A percentile compares a stretch with the other conserved stretches of the same genome.
These are phyloP conservation scores for Nemotelus nigrinus DNA, from an alignment of 2,888 invertebrate genomes.

Conservation along the genomic window DNA sequence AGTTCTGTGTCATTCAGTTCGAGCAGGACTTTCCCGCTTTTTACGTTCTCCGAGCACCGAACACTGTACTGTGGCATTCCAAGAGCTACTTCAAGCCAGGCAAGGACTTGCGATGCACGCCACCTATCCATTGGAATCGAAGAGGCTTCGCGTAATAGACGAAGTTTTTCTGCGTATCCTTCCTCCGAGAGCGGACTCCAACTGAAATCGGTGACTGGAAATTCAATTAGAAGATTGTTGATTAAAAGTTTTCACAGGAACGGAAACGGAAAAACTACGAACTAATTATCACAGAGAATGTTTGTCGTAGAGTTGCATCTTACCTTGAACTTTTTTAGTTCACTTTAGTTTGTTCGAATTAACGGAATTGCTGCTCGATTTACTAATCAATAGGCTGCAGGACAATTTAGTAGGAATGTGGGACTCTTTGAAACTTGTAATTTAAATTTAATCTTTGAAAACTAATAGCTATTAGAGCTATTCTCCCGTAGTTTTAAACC, in stretches of 20 bases:
- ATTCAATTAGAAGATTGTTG: conserved; percentile 6
- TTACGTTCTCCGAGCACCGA: conserved; percentile 91
- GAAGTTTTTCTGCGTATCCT: conserved; percentile 63
- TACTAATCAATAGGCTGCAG: no score
- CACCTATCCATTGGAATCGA: conserved; percentile 88
- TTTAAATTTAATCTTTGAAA: no score
- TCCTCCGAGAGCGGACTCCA: conserved; percentile 65
- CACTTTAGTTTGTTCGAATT: no score
- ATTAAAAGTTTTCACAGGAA: background rate
- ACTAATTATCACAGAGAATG: conserved; percentile 17
- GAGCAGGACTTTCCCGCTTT: conserved; percentile 93
- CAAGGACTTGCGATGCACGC: conserved; percentile 92
- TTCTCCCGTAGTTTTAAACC: no score
- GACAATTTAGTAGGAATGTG: no score
- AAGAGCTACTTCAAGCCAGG: conserved; percentile 93
- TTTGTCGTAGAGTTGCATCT: background rate
- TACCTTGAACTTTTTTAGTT: no score
- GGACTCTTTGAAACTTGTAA: no score
- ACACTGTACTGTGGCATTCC: conserved; percentile 95
- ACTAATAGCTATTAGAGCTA: no score
- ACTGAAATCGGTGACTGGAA: conserved; percentile 59
- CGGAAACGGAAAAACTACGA: background rate
- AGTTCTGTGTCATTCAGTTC: conserved; percentile 91
- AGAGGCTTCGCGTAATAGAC: conserved; percentile 79
- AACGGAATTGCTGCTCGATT: no score